Evolutionary conservation across 2,113 vertebrate species (phyloP), one percentile per base, ranked within the genome.

Genomic region (Regulus satrapa): DNA sequence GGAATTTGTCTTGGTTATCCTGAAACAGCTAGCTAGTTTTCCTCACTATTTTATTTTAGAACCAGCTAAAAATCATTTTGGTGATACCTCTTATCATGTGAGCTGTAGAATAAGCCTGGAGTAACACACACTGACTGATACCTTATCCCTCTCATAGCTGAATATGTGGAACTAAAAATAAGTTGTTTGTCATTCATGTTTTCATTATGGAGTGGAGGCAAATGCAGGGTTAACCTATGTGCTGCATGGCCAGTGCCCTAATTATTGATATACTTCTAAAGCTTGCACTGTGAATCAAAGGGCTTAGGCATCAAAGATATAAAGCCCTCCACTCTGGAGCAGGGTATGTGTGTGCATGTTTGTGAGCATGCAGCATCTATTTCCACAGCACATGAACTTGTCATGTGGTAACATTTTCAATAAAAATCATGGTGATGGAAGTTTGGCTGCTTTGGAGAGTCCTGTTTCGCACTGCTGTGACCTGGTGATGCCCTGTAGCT

Each of bases 1-100:
- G 58, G 58, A 89, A 88, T 82, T 93, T 24, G 15, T 94, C 71
- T 82, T 88, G 49, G 45, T 93, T 92, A 38, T 68, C 21, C 45
- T 41, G n/a, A 89, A 66, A 93, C 69, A 78, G 31, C 71, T 81
- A 85, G 31, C 19, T 82, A 75, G 40, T 89, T 93, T 82, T 10
- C 45, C 45, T 89, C 18, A 7, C 41, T 84, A 28, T 56, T 40
- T 88, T 89, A 64, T 72, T 91, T 85, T 72, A 82, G 66, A 73
- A 82, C 62, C 45, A 61, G 46, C 43, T 82, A 76, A 89, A 92
- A 87, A 54, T 69, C 36, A 49, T 68, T 85, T 68, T 75, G 49
- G 45, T 92, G 56, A 54, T 88, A 55, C 46, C 28, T 90, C 28
- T 94, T 18, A 3, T 59, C 36, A 49, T 0, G 0, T 56, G 77